Evolutionary conservation across 2,888 invertebrate species (phyloP).

Genomic region (Leucophenga montana): DNA sequence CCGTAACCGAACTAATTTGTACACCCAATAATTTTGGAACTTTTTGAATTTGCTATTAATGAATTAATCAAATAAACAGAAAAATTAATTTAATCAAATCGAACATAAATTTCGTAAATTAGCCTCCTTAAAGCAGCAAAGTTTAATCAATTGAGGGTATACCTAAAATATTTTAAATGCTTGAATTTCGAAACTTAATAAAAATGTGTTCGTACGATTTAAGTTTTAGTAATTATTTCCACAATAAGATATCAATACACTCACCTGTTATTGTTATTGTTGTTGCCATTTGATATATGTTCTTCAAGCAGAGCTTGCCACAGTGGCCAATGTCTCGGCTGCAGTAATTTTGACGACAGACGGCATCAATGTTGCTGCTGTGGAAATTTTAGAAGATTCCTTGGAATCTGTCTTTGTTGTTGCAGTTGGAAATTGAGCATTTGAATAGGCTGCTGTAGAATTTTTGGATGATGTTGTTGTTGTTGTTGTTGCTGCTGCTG

Average conservation of each 20-base stretch:
- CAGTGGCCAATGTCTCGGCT: slow-evolving; percentile 56
- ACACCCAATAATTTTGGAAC: too few species aligned
- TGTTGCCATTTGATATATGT: neutral
- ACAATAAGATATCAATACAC: slow-evolving; percentile 30
- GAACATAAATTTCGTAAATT: too few species aligned
- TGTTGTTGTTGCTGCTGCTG: slow-evolving; percentile 26
- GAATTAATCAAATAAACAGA: too few species aligned
- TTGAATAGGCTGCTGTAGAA: slow-evolving; percentile 2
- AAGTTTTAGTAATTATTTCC: too few species aligned
- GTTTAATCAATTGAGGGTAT: too few species aligned
- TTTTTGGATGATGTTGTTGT: neutral
- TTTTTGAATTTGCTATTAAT: too few species aligned
- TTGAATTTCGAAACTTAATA: neutral
- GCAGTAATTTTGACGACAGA: slow-evolving; percentile 51
- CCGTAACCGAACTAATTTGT: too few species aligned
- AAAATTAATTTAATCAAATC: too few species aligned
- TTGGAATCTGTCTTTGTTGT: slow-evolving; percentile 32
- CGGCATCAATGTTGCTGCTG: slow-evolving; percentile 47
- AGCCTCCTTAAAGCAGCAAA: too few species aligned
- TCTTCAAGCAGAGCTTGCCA: slow-evolving; percentile 59
- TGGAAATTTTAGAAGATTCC: slow-evolving; percentile 20
- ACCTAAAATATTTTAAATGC: too few species aligned
- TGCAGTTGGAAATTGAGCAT: neutral
- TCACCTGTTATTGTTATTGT: slow-evolving; percentile 52
- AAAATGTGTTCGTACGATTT: neutral